Conservation (phyloP, 2,888 invertebrate species). For the Orchesella flavescens region DNA sequence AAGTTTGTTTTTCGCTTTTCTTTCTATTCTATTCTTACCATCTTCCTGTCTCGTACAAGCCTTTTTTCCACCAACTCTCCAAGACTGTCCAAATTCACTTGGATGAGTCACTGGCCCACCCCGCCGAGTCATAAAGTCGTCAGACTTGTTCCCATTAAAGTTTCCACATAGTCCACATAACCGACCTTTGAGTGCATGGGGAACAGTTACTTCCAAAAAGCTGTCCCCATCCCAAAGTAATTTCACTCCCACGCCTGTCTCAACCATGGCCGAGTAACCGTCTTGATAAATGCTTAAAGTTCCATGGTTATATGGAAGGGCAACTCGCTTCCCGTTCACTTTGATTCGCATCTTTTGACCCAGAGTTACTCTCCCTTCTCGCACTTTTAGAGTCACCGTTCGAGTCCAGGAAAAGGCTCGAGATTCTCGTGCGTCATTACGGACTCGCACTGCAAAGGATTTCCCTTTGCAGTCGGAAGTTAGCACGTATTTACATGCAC, state of each 20-base stretch:
- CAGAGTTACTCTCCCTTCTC: constrained; percentile 80
- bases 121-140: constrained; percentile 80
- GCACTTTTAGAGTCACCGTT: constrained; percentile 85
- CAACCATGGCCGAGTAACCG: constrained; percentile 74
- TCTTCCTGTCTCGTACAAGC: constrained; percentile 79
- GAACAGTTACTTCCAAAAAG: constrained; percentile 88
- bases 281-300: constrained; percentile 77
- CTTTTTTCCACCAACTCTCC: constrained; percentile 89
- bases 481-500: constrained; percentile 92
- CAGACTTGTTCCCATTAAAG: constrained; percentile 87
- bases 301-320: constrained; percentile 80
- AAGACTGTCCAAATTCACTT: constrained; percentile 87
- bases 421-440: constrained; percentile 88
- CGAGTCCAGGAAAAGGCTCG: constrained; percentile 92
- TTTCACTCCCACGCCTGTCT: constrained; percentile 79
- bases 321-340: constrained; percentile 85
- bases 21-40: constrained; percentile 61
- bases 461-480: constrained; percentile 83
- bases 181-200: constrained; percentile 87
- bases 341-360: constrained; percentile 90
- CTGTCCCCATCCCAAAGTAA: constrained; percentile 95
- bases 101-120: constrained; percentile 79
- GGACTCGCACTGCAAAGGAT: constrained; percentile 89
- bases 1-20: no score
- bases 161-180: constrained; percentile 96